Evolutionary conservation across 2,113 vertebrate genomes (phyloP), one percentile per base, ranked within the genome.

Genomic region (Myotis davidii): DNA sequence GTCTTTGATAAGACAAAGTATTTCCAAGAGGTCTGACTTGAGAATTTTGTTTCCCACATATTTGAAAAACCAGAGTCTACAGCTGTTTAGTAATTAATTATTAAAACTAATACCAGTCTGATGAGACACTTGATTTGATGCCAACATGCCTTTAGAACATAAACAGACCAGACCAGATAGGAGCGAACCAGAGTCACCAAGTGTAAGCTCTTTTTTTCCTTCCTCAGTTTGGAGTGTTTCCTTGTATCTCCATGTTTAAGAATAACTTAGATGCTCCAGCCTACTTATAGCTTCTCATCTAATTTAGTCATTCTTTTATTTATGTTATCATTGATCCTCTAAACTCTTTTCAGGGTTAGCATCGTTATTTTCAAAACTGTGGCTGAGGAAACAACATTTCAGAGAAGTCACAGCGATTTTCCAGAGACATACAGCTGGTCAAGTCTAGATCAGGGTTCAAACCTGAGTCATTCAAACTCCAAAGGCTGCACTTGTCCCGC

Each of bases 51-150:
- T 96, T 91, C 92, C 81, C 18, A 76, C 56, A 52, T 89, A 87
- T 45, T 72, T 93, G 56, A 93, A 94, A 93, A 95, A 64, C 82
- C 67, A 29, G 42, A 79, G 42, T 21, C 50, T 37, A 72, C 16
- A 78, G 54, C 29, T 93, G 77, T 95, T 96, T 27, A 93, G 85
- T 79, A 82, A 97, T 88, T 85, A 91, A 94, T 97, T 85, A 74
- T 78, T 86, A 89, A 94, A 93, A 54, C 73, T 85, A 77, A 69
- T 81, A 73, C 18, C n/a, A 45, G 85, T 86, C 94, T 56, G 76
- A 96, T 6, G 12, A 94, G 82, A 78, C 9, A 20, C 27, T 95
- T 94, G 73, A 70, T 73, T 79, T 67, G 32, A 84, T 59, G 70
- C 34, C 87, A 91, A 37, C 27, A 85, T 82, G 52, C 83, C 69